Conservation (phyloP, 1,140 invertebrate genomes). For the Oncopodura yosiiana region DNA sequence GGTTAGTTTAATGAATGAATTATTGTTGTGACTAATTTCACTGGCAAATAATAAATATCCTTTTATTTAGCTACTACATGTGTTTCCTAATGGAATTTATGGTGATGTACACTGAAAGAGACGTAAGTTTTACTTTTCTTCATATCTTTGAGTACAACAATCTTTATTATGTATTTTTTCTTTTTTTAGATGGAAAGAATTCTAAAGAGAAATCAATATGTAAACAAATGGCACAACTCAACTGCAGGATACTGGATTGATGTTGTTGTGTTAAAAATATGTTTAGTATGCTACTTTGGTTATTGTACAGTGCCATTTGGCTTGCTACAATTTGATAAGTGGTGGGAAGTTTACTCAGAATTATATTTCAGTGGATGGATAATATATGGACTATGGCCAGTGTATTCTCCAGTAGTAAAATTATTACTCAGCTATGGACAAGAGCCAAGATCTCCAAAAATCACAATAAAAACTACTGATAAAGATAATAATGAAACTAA, state of each 20-base stretch:
- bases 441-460: background rate
- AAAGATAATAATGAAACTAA: too few species aligned
- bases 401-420: slow-evolving; percentile 42
- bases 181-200: slow-evolving; percentile 39
- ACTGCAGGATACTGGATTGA: slow-evolving; percentile 27
- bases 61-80: slow-evolving; percentile 65
- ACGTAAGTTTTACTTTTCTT: slow-evolving; percentile 51
- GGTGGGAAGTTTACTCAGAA: slow-evolving; percentile 50
- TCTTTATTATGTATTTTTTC: background rate
- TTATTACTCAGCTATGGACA: too few species aligned
- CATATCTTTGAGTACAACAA: background rate
- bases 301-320: slow-evolving; percentile 73
- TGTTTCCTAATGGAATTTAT: slow-evolving; percentile 86
- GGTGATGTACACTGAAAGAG: slow-evolving; percentile 76
- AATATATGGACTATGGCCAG: slow-evolving; percentile 51
- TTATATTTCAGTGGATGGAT: slow-evolving; percentile 56
- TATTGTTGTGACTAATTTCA: background rate
- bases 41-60: background rate
- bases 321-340: slow-evolving; percentile 57
- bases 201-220: slow-evolving; percentile 36
- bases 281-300: slow-evolving; percentile 71
- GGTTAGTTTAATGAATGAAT: too few species aligned
- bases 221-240: slow-evolving; percentile 31
- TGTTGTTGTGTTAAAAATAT: slow-evolving; percentile 54
- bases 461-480: background rate